Evolutionary conservation across 1,140 invertebrate species (phyloP), one percentile per base, ranked within the genome.

Genomic region (Hyposmocoma kahamanoa): DNA sequence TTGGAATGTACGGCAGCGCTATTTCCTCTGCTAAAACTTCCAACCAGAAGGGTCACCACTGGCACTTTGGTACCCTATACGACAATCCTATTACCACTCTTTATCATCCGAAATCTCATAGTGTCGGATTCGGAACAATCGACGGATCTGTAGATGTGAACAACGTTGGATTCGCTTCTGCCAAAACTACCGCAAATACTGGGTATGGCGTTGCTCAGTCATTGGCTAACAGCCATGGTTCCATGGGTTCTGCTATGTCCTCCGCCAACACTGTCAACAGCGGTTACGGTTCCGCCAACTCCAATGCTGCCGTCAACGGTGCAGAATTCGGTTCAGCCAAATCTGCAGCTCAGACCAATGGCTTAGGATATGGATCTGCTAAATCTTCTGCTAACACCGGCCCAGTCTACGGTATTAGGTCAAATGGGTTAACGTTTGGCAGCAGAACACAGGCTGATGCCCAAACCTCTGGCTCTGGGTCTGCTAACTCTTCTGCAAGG

Each of bases 11-110:
- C 22, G 56, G 49, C 17, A 30, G 53, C 22, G 58, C 42, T 9
- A 55, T 50, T 32, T 49, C 53, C 13, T 56, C 56, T n/a, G 65
- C 62, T 39, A 73, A 69, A 32, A 47, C 63, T 11, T 30, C 32
- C 11, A 46, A 51, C 41, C 24, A 58, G 9, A 58, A 66, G 20
- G 53, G 62, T 32, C 65, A 68, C 47, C 46, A 50, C 32, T 82
- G 78, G 78, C 67, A 62, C 22, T 76, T 82, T 53, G 75, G 75
- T 20, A 77, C 70, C 5, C 30, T 55, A 1, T 80, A 73, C 46
- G 59, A 65, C 15, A 30, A 32, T 11, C 62, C 63, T 38, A 47
- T n/a, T n/a, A n/a, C n/a, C n/a, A n/a, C n/a, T n/a, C n/a, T n/a
- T n/a, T n/a, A n/a, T n/a, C n/a, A n/a, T n/a, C n/a, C n/a, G n/a